Conservation (phyloP, 1,140 invertebrate species). For the Gonatopus flavifemur region DNA sequence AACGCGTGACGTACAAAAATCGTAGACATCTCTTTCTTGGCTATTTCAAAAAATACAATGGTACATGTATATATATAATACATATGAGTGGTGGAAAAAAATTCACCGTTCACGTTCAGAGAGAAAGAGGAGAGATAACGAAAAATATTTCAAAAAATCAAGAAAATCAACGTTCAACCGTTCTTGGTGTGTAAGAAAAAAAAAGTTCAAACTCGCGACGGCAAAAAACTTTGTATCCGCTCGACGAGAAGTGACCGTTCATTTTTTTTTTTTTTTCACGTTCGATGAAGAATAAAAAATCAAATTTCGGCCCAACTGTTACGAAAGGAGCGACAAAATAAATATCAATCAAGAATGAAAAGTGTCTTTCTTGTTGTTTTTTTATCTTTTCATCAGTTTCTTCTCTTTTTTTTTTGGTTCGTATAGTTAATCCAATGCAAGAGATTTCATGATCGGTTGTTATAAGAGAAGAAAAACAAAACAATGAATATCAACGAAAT, state of each 20-base stretch:
- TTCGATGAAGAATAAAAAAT: too few relatives aligned
- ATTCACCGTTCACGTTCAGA: conserved; percentile 20
- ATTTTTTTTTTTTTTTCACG: background rate
- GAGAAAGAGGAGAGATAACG: background rate
- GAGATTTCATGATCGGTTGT: background rate
- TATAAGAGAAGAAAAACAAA: background rate
- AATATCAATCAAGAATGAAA: too few relatives aligned
- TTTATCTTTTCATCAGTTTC: background rate
- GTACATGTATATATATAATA: too few relatives aligned
- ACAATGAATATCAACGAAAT: too few relatives aligned
- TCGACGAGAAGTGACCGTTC: background rate
- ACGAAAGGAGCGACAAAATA: too few relatives aligned
- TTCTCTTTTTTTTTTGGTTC: background rate
- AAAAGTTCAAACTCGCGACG: background rate
- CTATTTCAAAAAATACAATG: conserved; percentile 22
- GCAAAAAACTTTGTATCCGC: too few relatives aligned
- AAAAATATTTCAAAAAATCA: background rate
- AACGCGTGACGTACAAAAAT: conserved; percentile 31
- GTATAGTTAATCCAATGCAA: background rate
- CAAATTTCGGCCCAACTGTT: too few relatives aligned
- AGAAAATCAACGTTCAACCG: background rate
- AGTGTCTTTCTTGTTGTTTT: background rate
- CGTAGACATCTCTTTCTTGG: conserved; percentile 19
- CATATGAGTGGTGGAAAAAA: too few relatives aligned
- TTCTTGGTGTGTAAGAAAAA: background rate